Evolutionary conservation across 2,113 vertebrate genomes (phyloP), one percentile per base, ranked within the genome.

Genomic region (Agelaius tricolor): DNA sequence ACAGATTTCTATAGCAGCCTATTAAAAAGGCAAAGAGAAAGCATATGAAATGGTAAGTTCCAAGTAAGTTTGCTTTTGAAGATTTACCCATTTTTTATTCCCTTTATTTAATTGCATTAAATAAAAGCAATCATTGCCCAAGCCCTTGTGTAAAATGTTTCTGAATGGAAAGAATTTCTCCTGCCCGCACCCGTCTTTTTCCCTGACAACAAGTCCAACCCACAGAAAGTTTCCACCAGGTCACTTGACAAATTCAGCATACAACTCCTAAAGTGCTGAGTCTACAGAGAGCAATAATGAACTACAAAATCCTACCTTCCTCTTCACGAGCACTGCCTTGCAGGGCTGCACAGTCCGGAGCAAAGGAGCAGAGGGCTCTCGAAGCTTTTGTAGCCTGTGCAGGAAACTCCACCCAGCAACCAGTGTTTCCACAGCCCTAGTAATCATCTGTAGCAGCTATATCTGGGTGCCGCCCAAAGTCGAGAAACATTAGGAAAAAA

Each of bases 381-480:
- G 7, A 26, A 51, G n/a, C 16, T 91, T 97, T 98, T 98, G 97
- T 98, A 97, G 66, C 23, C 6, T 37, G 12, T 2, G 6, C n/a
- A 6, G 18, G 75, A 91, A 90, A 83, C 98, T 93, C 96, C 98
- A 97, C 98, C 98, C 94, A 98, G 97, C 98, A 98, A 98, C 98
- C 87, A 95, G 3, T 93, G 88, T 93, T 97, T 93, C 43, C 84
- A 87, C 67, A 90, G 57, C 19, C 35, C 83, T 52, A 90, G 91
- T 78, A 95, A 98, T 58, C 39, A 63, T 81, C 75, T 86, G 87
- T 62, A 82, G 90, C 89, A 69, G 58, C 69, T 59, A 8, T 43
- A 84, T 39, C 57, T 94, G 95, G 71, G 81, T 59, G 23, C 49
- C 65, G 18, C 72, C 90, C 92, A 82, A 95, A 96, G 91, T 54